Base-by-base conservation (phyloP, 2,888 invertebrate genomes). In the Nephrotoma appendiculata region DNA sequence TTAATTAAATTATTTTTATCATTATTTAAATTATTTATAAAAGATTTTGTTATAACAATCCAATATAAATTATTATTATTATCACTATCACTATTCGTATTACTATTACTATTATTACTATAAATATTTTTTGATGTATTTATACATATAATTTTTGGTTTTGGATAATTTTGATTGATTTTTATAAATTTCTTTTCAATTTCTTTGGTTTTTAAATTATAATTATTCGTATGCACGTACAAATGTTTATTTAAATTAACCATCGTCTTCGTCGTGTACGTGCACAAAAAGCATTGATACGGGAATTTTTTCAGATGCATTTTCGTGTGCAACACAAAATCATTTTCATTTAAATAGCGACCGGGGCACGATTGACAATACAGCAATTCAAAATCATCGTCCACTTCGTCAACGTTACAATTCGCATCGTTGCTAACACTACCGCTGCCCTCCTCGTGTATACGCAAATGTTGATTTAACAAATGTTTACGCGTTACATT, bases 311-410 rank as follows among this genome's bases (percentile, higher is more conserved):
- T 92, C 86, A 94, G 93, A 90, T 96, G 96, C 89, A 95, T 95
- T 88, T 94, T 93, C 88, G 94, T 92, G 89, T 98, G 97, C 87
- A 94, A 94, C 87, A 93, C 93, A 87, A 96, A 92, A 90, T 97
- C 97, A 89, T 93, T 94, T 88, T 95, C 95, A 88, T 94, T 94
- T 88, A 96, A 94, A 91, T 95, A 98, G 90, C 97, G 93, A 0
- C 97, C 96, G 0, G 97, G 97, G 90, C 97, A 98, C 89, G 95
- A 94, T 87, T 94, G 93, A 90, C 97, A 98, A 90, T 96, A 96
- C 89, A 94, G 94, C 87, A 96, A 90, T 6, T 93, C 89, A 87
- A 91, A 91, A 52, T 91, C 90, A 41, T 85, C 43, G 7, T 84
- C 84, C 44, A 44, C 31, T 19, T 44, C 44, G 9, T 85, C 43